Evolutionary conservation across 2,888 invertebrate species (phyloP).

Genomic region (Microctonus brassicae): DNA sequence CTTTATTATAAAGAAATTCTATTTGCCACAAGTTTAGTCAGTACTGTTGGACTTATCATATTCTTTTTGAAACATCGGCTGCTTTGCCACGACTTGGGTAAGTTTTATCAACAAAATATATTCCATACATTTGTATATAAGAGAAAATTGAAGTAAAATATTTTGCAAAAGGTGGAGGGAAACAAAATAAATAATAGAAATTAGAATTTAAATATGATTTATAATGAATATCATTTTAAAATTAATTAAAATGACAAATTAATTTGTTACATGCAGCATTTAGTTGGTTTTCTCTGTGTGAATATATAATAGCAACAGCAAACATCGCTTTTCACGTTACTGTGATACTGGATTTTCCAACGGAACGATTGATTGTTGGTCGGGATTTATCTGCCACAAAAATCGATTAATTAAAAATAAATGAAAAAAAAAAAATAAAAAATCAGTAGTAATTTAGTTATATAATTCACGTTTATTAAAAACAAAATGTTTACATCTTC

Average conservation of each 20-base stretch:
- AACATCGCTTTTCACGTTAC: constrained; percentile 95
- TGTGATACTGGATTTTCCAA: constrained; percentile 88
- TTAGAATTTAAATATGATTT: constrained; percentile 2
- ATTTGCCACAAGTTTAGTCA: constrained; percentile 81
- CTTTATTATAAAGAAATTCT: constrained; percentile 78
- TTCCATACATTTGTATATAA: no score
- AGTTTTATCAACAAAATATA: constrained; percentile 57
- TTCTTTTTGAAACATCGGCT: constrained; percentile 92
- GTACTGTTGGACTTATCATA: constrained; percentile 85
- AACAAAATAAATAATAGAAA: not conserved
- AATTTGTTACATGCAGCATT: constrained; percentile 77
- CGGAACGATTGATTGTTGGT: constrained; percentile 83
- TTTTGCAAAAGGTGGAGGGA: no score
- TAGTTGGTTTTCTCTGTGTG: constrained; percentile 94
- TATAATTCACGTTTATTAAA: constrained; percentile 48
- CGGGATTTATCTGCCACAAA: constrained; percentile 71
- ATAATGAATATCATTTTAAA: not conserved
- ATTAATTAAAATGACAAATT: constrained; percentile 2
- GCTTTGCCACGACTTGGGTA: constrained; percentile 91
- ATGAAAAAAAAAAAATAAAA: constrained; percentile 8
- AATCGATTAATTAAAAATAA: constrained; percentile 57
- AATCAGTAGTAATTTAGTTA: constrained; percentile 36
- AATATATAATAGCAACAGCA: constrained; percentile 90
- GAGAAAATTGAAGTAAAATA: no score
- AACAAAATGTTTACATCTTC: constrained; percentile 53